Evolutionary conservation across 2,113 vertebrate species (phyloP), one percentile per base, ranked within the genome.

Genomic region (Hystrix brachyura): DNA sequence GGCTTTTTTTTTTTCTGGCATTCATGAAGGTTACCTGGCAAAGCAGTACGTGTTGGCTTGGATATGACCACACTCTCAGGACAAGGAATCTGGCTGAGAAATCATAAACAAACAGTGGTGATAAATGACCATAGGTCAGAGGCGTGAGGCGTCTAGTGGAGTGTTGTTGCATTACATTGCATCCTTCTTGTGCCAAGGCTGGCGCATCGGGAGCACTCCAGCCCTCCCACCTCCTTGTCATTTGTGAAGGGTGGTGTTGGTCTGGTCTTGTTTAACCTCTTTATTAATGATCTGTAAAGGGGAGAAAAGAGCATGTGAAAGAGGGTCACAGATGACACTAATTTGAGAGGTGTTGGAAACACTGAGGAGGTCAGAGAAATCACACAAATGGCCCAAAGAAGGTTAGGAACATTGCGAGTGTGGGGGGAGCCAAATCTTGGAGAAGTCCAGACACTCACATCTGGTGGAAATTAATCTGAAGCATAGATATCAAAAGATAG

Each of bases 231-330:
- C 79, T 62, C 38, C 88, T 51, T 93, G 89, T 95, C 93, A 69
- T 96, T 85, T 94, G 48, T 88, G 21, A n/a, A 94, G 76, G 85
- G 27, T 12, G 19, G 67, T 91, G 51, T 51, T 78, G 84, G 80
- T 94, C 97, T 98, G 98, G 38, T 97, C 93, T 96, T 91, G 46
- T 81, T 98, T 97, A 94, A 91, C 94, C 72, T 97, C 88, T 90
- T 97, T 96, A 94, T 92, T 98, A 97, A 96, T 97, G 94, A 97
- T 95, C 96, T 96, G 81, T 96, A 94, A 97, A 96, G 60, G 92
- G 62, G 83, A 79, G 51, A 72, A 72, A 90, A 95, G 91, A 90
- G 82, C 86, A 94, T 88, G 67, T 46, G 67, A 90, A 62, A 51
- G 97, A 88, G 93, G 87, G 65, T 95, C 53, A 2, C 93, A 97